Evolutionary conservation across 1,140 invertebrate genomes (phyloP).

Genomic region (Conus ventricosus): DNA sequence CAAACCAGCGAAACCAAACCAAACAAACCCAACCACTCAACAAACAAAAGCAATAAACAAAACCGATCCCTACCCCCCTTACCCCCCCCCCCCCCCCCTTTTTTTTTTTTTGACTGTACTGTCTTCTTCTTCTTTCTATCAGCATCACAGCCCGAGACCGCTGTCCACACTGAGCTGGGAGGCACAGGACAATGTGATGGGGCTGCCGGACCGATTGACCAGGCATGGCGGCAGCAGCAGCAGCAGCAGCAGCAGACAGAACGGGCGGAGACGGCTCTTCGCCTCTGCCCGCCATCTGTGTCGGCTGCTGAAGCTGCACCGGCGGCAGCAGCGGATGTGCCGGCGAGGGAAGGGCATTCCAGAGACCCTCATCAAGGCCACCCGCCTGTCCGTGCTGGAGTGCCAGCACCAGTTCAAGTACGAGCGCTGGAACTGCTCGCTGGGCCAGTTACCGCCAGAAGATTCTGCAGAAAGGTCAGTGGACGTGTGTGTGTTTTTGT

Average conservation of each 20-base stretch:
- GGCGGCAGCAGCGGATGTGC: conserved; percentile 65
- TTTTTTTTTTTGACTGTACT: too few relatives aligned
- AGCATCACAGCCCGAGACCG: conserved; percentile 46
- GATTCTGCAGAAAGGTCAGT: conserved; percentile 62
- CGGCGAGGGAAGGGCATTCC: conserved; percentile 56
- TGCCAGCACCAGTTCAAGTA: conserved; percentile 71
- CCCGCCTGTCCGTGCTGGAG: conserved; percentile 65
- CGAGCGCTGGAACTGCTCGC: conserved; percentile 73
- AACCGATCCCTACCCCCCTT: not conserved
- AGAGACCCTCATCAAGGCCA: conserved; percentile 57
- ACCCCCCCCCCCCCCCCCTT: too few relatives aligned
- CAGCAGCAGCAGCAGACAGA: conserved; percentile 32
- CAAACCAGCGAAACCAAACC: not conserved
- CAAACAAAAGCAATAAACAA: too few relatives aligned
- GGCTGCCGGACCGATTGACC: not conserved
- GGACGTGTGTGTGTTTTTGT: not conserved
- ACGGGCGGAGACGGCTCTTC: conserved; percentile 47
- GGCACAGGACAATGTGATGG: conserved; percentile 37
- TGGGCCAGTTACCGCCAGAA: conserved; percentile 61
- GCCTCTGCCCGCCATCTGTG: conserved; percentile 54
- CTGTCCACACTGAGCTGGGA: conserved; percentile 35
- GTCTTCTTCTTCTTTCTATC: not conserved
- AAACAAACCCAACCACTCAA: too few relatives aligned
- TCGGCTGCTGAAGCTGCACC: conserved; percentile 60
- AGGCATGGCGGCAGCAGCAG: conserved; percentile 1